Conservation (phyloP, 2,113 vertebrate genomes). For the Myotis davidii region DNA sequence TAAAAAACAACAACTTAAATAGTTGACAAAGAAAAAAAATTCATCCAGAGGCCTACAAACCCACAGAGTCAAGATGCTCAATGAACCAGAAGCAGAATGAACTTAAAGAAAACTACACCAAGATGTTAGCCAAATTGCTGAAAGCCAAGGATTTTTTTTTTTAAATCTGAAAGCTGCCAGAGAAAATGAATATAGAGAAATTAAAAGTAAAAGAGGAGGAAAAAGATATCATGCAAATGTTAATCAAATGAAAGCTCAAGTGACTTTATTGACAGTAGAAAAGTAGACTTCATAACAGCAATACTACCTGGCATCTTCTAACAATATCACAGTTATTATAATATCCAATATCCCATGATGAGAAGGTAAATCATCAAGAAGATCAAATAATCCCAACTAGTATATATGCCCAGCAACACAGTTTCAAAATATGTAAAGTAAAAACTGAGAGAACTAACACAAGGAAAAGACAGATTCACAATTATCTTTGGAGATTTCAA, state of each 20-base stretch:
- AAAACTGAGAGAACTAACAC: background rate
- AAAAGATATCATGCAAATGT: background rate
- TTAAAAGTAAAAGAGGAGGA: background rate
- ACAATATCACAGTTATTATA: background rate
- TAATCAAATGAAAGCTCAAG: background rate
- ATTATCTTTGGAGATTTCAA: background rate
- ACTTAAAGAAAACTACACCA: background rate
- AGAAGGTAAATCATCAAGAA: background rate
- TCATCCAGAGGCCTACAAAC: background rate
- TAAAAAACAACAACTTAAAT: background rate
- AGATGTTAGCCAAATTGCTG: background rate
- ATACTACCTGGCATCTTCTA: background rate
- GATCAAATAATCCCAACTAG: background rate
- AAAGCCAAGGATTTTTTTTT: background rate
- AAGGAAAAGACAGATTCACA: background rate
- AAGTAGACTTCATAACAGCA: background rate
- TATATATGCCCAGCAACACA: background rate
- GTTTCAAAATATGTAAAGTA: background rate
- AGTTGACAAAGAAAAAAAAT: slow-evolving; percentile 21
- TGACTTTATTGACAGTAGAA: background rate
- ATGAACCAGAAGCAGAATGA: background rate
- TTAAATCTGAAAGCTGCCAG: background rate
- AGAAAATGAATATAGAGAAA: background rate
- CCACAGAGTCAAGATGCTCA: background rate
- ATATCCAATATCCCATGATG: background rate